phyloP scores from a whole-genome alignment of 2,113 vertebrate genomes.

The Chionis minor region DNA sequence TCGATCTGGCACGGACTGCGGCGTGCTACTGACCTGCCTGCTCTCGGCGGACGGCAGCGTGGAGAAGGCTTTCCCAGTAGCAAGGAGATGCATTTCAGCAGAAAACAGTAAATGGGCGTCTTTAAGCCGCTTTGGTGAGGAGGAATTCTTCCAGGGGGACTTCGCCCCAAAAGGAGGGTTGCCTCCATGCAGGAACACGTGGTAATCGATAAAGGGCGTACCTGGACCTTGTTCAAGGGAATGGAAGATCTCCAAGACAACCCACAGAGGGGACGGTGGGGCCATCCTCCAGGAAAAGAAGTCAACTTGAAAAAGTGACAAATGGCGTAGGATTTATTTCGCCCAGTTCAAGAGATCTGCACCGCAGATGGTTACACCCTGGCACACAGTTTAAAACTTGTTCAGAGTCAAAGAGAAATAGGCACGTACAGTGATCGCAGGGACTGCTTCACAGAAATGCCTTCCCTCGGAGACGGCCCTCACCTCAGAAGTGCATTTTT shows the following conservation, averaged over 20 bases:
- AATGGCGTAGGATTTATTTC: neutral
- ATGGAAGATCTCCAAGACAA: neutral
- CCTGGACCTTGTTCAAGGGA: neutral
- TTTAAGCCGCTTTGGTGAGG: neutral
- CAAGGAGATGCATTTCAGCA: neutral
- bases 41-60: rapidly evolving
- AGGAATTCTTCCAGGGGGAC: neutral
- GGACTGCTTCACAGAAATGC: neutral
- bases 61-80: neutral
- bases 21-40: neutral
- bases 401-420: neutral
- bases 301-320: neutral
- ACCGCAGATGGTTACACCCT: neutral
- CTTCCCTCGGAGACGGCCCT: neutral
- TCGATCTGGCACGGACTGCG: neutral
- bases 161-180: neutral
- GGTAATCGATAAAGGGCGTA: neutral
- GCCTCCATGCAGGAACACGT: rapidly evolving
- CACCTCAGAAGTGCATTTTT: neutral
- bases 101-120: neutral
- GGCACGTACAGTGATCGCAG: neutral
- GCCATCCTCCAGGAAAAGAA: neutral
- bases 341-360: neutral
- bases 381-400: neutral
- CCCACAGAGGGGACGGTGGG: rapidly evolving